Evolutionary conservation across 2,888 invertebrate genomes (phyloP).

Genomic region (Eilema caniola): DNA sequence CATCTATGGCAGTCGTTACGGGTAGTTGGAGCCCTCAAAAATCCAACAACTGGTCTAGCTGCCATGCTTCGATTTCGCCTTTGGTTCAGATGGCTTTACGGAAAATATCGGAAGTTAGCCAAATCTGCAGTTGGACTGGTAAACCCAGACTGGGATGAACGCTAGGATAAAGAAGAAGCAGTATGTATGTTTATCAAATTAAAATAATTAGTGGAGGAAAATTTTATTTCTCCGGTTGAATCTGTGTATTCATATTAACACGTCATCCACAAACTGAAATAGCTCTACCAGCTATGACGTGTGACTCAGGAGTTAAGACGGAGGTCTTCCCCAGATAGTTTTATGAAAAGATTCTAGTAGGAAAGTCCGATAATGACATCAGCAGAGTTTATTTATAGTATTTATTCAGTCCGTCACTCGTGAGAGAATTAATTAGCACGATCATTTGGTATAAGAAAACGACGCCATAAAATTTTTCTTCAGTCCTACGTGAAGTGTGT

Average conservation of each 20-base stretch:
- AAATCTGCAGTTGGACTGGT: too few species aligned
- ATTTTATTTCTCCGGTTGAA: neutral
- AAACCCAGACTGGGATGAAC: too few species aligned
- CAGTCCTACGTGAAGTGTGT: conserved; percentile 41
- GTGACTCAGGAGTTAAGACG: neutral
- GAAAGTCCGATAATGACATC: conserved; percentile 5
- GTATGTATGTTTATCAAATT: too few species aligned
- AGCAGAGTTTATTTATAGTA: neutral
- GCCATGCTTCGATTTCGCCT: too few species aligned
- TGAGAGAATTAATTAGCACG: conserved; percentile 55
- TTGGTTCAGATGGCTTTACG: too few species aligned
- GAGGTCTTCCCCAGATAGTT: neutral
- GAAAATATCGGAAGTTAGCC: too few species aligned
- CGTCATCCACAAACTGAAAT: neutral
- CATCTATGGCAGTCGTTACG: too few species aligned
- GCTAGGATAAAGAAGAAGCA: too few species aligned
- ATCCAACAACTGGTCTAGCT: too few species aligned
- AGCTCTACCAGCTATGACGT: neutral
- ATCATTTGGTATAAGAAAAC: conserved; percentile 45
- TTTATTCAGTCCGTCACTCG: conserved; percentile 27
- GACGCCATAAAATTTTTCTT: conserved; percentile 31
- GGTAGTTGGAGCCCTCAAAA: too few species aligned
- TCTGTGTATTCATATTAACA: neutral
- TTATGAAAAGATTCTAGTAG: neutral
- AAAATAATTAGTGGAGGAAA: too few species aligned